Base-by-base conservation (phyloP, 2,797 vertebrate genomes). In the Danio jaintianensis region DNA sequence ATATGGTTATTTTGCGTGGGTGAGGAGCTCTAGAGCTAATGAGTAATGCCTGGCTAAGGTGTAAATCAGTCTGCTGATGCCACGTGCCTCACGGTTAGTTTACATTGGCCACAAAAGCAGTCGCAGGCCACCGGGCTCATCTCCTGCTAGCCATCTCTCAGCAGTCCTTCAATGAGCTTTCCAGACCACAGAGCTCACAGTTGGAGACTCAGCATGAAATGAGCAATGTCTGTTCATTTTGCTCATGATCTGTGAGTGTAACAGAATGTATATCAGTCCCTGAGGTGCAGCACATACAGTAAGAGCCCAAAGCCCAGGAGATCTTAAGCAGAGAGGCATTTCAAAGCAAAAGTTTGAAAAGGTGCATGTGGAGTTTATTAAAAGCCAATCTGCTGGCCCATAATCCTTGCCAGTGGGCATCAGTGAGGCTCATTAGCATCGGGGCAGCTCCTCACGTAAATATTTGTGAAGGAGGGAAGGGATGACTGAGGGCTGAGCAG, bases 61-160 rank as follows among this genome's bases (percentile, higher is more conserved):
- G 58, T 87, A 90, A 89, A 91, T 93, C 90, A 91, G 89, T 84
- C 81, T 88, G 86, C 63, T 72, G 66, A 91, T 84, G 85, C 82
- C 86, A 78, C 56, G 1, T 85, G 74, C 83, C 77, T 88, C 77
- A 70, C 42, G 70, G 53, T 73, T 80, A 85, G 82, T 91, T 92
- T 90, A 81, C 73, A 15, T 90, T 92, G 89, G 89, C 86, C 36
- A 52, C 1, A n/a, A 68, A 47, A 53, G 58, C 83, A 47, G 43
- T 68, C 18, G 56, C 53, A 66, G 73, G 87, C 89, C 86, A 75
- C 83, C 84, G 84, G 81, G 83, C 85, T 86, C 78, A 84, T 88
- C 86, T 75, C 83, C 66, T 83, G 72, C 88, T 55, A 87, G 85
- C 81, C 76, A 62, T 89, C 80, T 89, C 89, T 90, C 82, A 74